Evolutionary conservation across 2,888 invertebrate genomes (phyloP).

Genomic region (Eugnorisma glareosa): DNA sequence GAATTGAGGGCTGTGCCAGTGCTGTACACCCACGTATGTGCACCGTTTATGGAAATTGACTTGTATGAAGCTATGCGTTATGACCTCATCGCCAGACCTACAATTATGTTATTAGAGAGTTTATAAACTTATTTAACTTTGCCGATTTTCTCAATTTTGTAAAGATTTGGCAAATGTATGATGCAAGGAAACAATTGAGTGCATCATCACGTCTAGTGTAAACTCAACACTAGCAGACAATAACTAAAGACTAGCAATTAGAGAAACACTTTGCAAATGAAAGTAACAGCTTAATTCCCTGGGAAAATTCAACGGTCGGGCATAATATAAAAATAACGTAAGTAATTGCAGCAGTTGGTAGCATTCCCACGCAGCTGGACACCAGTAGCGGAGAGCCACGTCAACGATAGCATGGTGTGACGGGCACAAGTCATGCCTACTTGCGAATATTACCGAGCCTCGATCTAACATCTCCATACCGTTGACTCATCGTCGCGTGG

Average conservation of each 20-base stretch:
- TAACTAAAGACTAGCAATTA: background rate
- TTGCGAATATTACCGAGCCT: slow-evolving; percentile 2
- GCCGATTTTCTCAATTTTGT: background rate
- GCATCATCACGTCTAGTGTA: background rate
- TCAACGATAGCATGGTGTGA: background rate
- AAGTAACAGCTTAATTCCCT: background rate
- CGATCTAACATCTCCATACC: background rate
- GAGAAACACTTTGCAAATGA: slow-evolving; percentile 1
- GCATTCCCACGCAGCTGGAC: slow-evolving; percentile 11
- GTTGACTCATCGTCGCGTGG: slow-evolving; percentile 37
- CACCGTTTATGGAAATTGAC: background rate
- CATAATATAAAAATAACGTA: background rate
- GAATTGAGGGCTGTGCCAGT: background rate
- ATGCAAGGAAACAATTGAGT: background rate
- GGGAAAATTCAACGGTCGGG: background rate
- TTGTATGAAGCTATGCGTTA: background rate
- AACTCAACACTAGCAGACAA: background rate
- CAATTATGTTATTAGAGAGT: background rate
- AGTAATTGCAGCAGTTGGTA: slow-evolving; percentile 13
- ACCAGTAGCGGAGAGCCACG: slow-evolving; percentile 26
- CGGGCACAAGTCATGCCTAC: background rate
- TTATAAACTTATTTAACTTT: background rate
- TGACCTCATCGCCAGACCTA: slow-evolving; percentile 6
- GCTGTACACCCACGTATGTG: background rate
- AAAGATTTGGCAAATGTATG: background rate